Conservation (phyloP, 1,140 invertebrate genomes). For the Sitobion miscanthi region DNA sequence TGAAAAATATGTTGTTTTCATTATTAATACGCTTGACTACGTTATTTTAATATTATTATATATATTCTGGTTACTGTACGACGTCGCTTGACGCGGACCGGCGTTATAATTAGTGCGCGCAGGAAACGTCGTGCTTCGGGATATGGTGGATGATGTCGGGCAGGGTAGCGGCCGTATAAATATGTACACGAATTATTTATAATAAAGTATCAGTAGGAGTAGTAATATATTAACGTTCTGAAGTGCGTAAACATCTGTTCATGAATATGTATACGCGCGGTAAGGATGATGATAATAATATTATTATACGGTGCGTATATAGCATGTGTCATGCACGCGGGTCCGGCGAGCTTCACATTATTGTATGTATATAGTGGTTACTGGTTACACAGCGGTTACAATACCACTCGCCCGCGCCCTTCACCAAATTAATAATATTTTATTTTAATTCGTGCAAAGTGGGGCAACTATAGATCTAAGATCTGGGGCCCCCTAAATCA, state of each 20-base stretch:
- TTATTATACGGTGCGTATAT: neutral
- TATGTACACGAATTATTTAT: slow-evolving; percentile 13
- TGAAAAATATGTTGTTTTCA: neutral
- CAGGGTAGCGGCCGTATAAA: neutral
- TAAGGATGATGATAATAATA: neutral
- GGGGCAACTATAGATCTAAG: neutral
- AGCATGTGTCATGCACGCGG: slow-evolving; percentile 36
- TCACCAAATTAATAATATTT: neutral
- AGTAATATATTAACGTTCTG: slow-evolving; percentile 2
- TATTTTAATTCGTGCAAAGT: neutral
- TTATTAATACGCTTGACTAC: neutral
- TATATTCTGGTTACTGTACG: no score
- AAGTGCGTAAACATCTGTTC: slow-evolving; percentile 48
- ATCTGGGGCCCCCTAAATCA: no score
- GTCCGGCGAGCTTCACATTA: neutral
- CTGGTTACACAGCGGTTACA: neutral
- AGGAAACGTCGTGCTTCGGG: slow-evolving; percentile 32
- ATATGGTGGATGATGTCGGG: neutral
- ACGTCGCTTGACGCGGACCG: neutral
- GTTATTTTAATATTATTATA: neutral
- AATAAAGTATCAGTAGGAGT: slow-evolving; percentile 3
- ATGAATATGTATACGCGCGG: slow-evolving; percentile 35
- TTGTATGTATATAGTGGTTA: neutral
- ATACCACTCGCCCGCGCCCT: no score
- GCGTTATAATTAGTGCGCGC: slow-evolving; percentile 40